Evolutionary conservation across 2,797 vertebrate species (phyloP).

Genomic region (Oreochromis grahami): DNA sequence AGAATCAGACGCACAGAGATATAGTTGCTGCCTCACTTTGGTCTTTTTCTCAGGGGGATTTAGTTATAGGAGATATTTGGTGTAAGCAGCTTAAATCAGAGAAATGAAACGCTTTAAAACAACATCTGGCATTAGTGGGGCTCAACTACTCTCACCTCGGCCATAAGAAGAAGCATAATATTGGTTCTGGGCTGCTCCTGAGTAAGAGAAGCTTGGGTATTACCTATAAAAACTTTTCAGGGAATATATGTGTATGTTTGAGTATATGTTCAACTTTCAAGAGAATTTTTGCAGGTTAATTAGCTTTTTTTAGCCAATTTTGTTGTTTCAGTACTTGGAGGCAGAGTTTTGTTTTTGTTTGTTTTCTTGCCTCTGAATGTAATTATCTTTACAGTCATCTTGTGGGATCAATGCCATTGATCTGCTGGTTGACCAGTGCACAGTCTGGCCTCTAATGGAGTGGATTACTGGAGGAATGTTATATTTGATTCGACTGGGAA

Average conservation of each 20-base stretch:
- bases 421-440: slow-evolving; percentile 21
- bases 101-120: slow-evolving; percentile 14
- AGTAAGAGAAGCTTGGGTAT: slow-evolving; percentile 12
- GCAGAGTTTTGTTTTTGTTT: neutral
- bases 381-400: slow-evolving; percentile 31
- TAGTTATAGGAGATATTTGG: neutral
- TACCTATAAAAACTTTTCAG: slow-evolving; percentile 34
- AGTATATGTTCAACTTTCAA: neutral
- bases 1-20: neutral
- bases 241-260: slow-evolving; percentile 20
- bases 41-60: neutral
- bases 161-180: slow-evolving; percentile 23
- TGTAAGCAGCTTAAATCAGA: neutral
- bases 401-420: slow-evolving; percentile 42
- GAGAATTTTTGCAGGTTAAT: neutral
- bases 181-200: slow-evolving; percentile 31
- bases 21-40: neutral
- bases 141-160: neutral
- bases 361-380: neutral
- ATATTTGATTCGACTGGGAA: slow-evolving; percentile 27
- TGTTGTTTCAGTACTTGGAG: neutral
- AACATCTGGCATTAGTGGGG: neutral
- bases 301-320: slow-evolving; percentile 18
- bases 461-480: slow-evolving; percentile 44
- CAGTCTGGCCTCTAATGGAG: slow-evolving; percentile 20